Base-by-base conservation (phyloP, 2,113 vertebrate genomes). In the Noturus placidus region DNA sequence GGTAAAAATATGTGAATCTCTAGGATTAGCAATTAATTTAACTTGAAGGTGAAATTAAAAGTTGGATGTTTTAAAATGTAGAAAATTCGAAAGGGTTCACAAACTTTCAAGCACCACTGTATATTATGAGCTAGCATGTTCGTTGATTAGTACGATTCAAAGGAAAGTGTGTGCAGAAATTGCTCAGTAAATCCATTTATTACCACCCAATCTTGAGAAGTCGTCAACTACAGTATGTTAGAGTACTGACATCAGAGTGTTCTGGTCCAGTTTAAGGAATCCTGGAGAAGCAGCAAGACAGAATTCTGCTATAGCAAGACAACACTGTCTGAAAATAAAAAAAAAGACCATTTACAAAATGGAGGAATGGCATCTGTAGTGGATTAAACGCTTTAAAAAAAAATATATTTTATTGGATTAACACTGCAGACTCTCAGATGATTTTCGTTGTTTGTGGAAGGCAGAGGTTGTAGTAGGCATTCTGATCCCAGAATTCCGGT, bases 381-480 rank as follows among this genome's bases (percentile, higher is more conserved):
- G 38, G 6, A 7, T 46, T 46, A 46, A 46, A 46, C 42, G 6
- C n/a, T n/a, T n/a, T n/a, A n/a, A n/a, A n/a, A n/a, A n/a, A n/a
- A n/a, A n/a, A n/a, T n/a, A n/a, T n/a, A 46, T 46, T 7, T 46
- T 46, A 15, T 38, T 27, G 25, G 30, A 81, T 27, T 25, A 67
- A 59, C 5, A 3, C 9, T 15, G n/a, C 42, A 8, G 52, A 57
- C 78, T 50, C 33, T 97, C 92, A 99, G 92, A 98, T 95, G 87
- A 82, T 85, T 90, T 93, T 96, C 7, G 96, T 97, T 90, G 96
- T 95, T 82, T 97, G 98, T 91, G 98, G 98, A 93, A 99, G 93
- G 91, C 98, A 99, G 35, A 99, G 94, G 87, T 99, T 99, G 82
- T 99, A 99, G 91, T 99, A 98, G 0, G 97, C 97, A 0, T 96